Percentiles rank a stretch among this genome's conserved stretches.
Evolutionary conservation across 2,888 invertebrate genomes (phyloP).

Genomic region (Rhogogaster chlorosoma): DNA sequence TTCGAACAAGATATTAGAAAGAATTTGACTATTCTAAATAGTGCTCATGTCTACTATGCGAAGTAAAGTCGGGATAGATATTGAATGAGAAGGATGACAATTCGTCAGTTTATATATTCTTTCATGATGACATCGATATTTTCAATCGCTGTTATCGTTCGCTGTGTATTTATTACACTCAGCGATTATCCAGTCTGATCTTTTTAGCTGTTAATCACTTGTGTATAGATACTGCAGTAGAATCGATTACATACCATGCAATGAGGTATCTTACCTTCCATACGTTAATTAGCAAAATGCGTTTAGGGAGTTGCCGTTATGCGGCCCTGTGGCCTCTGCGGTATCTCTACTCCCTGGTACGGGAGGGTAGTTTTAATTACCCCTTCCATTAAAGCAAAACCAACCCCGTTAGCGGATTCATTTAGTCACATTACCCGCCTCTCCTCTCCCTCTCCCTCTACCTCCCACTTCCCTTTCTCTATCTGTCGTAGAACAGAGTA

Average conservation of each 20-base stretch:
- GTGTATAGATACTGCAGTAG: not conserved
- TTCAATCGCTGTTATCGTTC: not conserved
- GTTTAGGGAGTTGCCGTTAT: constrained; percentile 49
- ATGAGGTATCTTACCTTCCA: constrained; percentile 9
- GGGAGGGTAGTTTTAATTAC: constrained; percentile 74
- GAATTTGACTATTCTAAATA: no score
- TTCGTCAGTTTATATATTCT: no score
- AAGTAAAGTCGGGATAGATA: no score
- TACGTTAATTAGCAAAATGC: constrained; percentile 49
- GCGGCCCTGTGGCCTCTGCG: constrained; percentile 47
- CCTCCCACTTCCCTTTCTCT: constrained; percentile 26
- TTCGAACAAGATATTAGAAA: no score
- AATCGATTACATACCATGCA: not conserved
- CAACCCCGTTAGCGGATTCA: constrained; percentile 76
- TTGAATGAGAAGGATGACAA: no score
- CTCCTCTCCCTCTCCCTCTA: not conserved
- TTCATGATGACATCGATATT: not conserved
- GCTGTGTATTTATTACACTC: not conserved
- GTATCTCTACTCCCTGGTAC: constrained; percentile 58
- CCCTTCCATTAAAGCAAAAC: constrained; percentile 74
- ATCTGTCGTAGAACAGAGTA: constrained; percentile 29
- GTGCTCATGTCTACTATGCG: no score
- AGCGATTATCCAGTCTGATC: not conserved
- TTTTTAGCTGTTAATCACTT: not conserved
- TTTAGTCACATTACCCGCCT: constrained; percentile 75